Conservation (phyloP, 2,888 invertebrate genomes). For the Herminia tarsipennalis region DNA sequence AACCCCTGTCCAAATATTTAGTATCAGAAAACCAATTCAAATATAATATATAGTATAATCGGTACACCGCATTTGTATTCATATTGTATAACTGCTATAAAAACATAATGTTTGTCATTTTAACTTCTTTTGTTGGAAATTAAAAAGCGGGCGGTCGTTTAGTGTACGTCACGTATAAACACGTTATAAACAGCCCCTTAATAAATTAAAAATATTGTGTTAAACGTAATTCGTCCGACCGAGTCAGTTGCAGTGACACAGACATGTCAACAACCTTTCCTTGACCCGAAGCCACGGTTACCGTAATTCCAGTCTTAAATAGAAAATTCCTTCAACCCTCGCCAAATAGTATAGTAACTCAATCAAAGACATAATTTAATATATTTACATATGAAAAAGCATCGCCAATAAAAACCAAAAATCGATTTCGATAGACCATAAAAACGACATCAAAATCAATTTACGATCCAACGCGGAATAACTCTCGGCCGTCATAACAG, state of each 20-base stretch:
- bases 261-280: slow-evolving; percentile 51
- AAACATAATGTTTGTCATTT: slow-evolving; percentile 77
- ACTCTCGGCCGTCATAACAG: slow-evolving; percentile 58
- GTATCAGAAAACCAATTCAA: slow-evolving; percentile 81
- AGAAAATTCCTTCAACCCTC: slow-evolving; percentile 28
- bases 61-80: slow-evolving; percentile 78
- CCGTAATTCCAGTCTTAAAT: slow-evolving; percentile 14
- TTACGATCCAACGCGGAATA: slow-evolving; percentile 69
- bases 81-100: slow-evolving; percentile 70
- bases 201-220: slow-evolving; percentile 74
- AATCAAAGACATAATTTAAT: slow-evolving; percentile 58
- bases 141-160: slow-evolving; percentile 73
- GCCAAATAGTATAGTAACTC: slow-evolving; percentile 48
- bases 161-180: slow-evolving; percentile 75
- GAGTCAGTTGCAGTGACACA: slow-evolving; percentile 40
- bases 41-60: slow-evolving; percentile 82
- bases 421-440: slow-evolving; percentile 75
- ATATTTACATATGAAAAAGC: slow-evolving; percentile 80
- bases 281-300: slow-evolving; percentile 6
- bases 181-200: slow-evolving; percentile 70
- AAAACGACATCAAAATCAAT: slow-evolving; percentile 81
- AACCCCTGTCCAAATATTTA: slow-evolving; percentile 84
- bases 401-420: slow-evolving; percentile 69
- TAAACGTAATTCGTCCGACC: slow-evolving; percentile 55
- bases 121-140: slow-evolving; percentile 78